phyloP scores from a whole-genome alignment of 53 echinoderm and acorn worm genomes.

The Actinopyga echinites region DNA sequence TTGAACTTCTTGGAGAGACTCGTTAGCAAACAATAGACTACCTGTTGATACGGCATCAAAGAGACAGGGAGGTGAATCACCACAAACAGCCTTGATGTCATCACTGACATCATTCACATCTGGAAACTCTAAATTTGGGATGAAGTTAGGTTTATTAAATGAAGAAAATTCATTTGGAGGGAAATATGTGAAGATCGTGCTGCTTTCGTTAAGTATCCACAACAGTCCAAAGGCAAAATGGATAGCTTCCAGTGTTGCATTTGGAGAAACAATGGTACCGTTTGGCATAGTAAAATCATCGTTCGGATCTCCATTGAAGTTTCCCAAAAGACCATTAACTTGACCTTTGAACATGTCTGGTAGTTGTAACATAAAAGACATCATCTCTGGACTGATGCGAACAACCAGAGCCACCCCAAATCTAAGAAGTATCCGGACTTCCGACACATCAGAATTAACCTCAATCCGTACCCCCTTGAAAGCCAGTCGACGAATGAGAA shows the following conservation, averaged over 20 bases:
- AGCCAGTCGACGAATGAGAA: constrained; percentile 24
- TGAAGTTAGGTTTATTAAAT: constrained; percentile 42
- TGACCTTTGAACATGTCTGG: constrained; percentile 47
- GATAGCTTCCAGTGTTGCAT: constrained; percentile 38
- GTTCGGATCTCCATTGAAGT: constrained; percentile 52
- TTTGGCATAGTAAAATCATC: constrained; percentile 60
- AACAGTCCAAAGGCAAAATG: constrained; percentile 54
- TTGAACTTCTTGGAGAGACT: constrained; percentile 28
- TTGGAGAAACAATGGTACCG: constrained; percentile 27
- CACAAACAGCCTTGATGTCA: constrained; percentile 55
- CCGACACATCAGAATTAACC: constrained; percentile 24
- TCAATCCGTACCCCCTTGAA: constrained; percentile 39
- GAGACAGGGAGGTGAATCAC: constrained; percentile 41
- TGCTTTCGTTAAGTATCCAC: constrained; percentile 48
- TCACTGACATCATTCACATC: constrained; percentile 41
- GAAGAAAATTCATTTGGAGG: constrained; percentile 56
- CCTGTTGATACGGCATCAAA: constrained; percentile 47
- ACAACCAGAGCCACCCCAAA: constrained; percentile 42
- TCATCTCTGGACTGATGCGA: constrained; percentile 39
- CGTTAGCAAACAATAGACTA: constrained; percentile 52
- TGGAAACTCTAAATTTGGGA: constrained; percentile 43
- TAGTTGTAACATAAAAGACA: constrained; percentile 65
- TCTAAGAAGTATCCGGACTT: constrained; percentile 44
- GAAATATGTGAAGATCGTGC: constrained; percentile 56
- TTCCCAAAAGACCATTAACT: constrained; percentile 57